Percentiles rank a stretch among this genome's conserved stretches.
phyloP scores from a whole-genome alignment of 2,888 invertebrate species.

The Brachyopa scutellaris region DNA sequence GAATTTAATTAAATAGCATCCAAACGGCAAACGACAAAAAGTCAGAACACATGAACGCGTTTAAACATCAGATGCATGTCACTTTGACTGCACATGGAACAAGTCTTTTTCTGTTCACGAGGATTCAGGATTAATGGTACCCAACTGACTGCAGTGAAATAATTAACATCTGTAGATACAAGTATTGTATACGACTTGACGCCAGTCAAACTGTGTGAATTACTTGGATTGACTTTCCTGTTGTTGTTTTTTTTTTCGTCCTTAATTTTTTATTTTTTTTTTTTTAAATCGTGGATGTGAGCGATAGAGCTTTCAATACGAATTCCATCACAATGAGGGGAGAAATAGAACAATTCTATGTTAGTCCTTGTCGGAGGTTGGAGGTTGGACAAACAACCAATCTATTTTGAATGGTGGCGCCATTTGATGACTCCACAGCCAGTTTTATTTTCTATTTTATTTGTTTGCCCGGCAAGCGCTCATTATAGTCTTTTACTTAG shows the following conservation, averaged over 20 bases:
- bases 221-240: not conserved
- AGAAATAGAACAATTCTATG: not conserved
- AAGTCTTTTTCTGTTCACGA: conserved; percentile 1
- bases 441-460: conserved; percentile 4
- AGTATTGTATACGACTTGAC: conserved; percentile 1
- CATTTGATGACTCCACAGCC: conserved; percentile 26
- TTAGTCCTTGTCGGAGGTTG: not conserved
- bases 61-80: not conserved
- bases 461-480: not conserved
- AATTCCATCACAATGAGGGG: not conserved
- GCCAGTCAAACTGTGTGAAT: conserved; percentile 9
- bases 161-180: conserved; percentile 42
- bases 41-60: not conserved
- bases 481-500: not conserved
- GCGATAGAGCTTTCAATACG: not conserved
- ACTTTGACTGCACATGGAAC: not conserved
- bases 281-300: not conserved
- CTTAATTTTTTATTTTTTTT: not conserved
- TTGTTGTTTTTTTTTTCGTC: not conserved
- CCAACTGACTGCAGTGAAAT: not conserved
- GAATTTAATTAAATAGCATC: conserved; percentile 11
- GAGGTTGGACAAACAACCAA: conserved; percentile 17
- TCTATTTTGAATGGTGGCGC: conserved; percentile 14
- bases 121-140: not conserved
- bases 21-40: not conserved